Conservation (phyloP, 1,140 invertebrate genomes). For the Scaptomyza hsui region DNA sequence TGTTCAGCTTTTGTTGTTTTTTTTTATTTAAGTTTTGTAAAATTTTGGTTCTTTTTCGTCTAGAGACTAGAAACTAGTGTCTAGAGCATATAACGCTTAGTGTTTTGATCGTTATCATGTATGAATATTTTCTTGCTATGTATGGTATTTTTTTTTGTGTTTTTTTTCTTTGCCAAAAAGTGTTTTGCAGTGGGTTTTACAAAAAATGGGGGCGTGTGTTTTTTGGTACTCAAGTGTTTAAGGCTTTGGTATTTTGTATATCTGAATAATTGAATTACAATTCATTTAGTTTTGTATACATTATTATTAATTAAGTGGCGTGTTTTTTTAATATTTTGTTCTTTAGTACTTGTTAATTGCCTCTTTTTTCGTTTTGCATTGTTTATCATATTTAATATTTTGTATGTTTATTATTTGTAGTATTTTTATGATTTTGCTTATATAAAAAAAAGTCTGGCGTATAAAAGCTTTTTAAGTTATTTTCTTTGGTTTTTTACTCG, state of each 20-base stretch:
- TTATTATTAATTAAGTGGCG: slow-evolving; percentile 61
- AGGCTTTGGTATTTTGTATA: slow-evolving; percentile 59
- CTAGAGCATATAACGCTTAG: slow-evolving; percentile 67
- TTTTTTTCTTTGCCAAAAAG: slow-evolving; percentile 39
- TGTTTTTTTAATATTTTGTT: slow-evolving; percentile 14
- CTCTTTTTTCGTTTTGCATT: slow-evolving; percentile 28
- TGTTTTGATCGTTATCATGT: slow-evolving; percentile 12
- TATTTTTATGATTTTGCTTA: slow-evolving; percentile 49
- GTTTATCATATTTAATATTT: slow-evolving; percentile 27
- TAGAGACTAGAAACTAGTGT: slow-evolving; percentile 58
- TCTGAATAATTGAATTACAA: slow-evolving; percentile 42
- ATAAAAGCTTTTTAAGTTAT: slow-evolving; percentile 70
- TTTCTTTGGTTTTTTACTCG: slow-evolving; percentile 34
- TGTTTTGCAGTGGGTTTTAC: slow-evolving; percentile 52
- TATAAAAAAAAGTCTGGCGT: slow-evolving; percentile 79
- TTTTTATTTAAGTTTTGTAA: slow-evolving; percentile 54
- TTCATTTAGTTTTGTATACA: slow-evolving; percentile 55
- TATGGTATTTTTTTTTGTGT: slow-evolving; percentile 30
- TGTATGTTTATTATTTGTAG: slow-evolving; percentile 25
- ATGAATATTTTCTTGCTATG: neutral
- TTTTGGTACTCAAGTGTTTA: slow-evolving; percentile 54
- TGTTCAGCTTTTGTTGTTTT: slow-evolving; percentile 32
- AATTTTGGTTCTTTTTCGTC: slow-evolving; percentile 74
- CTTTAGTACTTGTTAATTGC: slow-evolving; percentile 14
- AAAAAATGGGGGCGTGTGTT: slow-evolving; percentile 64